Conservation (phyloP, 37 sponge, comb jelly and placozoan species). For the Diacarnus erythraeanus region DNA sequence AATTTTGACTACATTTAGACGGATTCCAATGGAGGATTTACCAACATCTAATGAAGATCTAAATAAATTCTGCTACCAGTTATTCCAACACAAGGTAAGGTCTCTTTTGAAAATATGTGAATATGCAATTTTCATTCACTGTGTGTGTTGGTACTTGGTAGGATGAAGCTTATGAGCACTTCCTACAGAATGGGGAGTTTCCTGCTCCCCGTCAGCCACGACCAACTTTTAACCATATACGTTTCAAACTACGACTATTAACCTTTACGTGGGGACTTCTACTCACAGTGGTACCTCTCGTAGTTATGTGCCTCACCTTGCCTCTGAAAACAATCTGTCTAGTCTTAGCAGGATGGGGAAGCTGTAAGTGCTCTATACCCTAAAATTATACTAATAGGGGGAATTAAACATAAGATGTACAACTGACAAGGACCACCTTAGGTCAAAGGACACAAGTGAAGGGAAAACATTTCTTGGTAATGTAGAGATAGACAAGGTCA, state of each 20-base stretch:
- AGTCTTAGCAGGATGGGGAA: too few species aligned
- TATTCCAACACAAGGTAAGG: conserved; percentile 57
- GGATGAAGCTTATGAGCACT: conserved; percentile 66
- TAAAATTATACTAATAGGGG: too few species aligned
- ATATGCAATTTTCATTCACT: not conserved
- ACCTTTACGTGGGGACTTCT: conserved; percentile 18
- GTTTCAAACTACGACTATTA: conserved; percentile 22
- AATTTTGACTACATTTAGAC: conserved; percentile 19
- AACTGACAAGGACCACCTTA: too few species aligned
- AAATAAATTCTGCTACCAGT: conserved; percentile 34
- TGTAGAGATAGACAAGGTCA: too few species aligned
- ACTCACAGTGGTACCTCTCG: conserved; percentile 1
- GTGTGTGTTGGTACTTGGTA: not conserved
- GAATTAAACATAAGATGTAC: too few species aligned
- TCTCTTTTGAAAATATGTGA: not conserved
- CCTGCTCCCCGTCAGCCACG: conserved; percentile 18
- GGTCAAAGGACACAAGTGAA: too few species aligned
- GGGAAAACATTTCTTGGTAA: too few species aligned
- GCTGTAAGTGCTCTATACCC: too few species aligned
- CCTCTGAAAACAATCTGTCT: not conserved
- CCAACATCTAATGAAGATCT: conserved; percentile 53
- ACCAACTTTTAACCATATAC: not conserved
- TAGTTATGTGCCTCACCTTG: not conserved
- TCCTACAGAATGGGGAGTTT: conserved; percentile 27
- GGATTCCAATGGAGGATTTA: conserved; percentile 54